Evolutionary conservation across 2,888 invertebrate species (phyloP), one percentile per base, ranked within the genome.

Genomic region (Dendrolimus houi): DNA sequence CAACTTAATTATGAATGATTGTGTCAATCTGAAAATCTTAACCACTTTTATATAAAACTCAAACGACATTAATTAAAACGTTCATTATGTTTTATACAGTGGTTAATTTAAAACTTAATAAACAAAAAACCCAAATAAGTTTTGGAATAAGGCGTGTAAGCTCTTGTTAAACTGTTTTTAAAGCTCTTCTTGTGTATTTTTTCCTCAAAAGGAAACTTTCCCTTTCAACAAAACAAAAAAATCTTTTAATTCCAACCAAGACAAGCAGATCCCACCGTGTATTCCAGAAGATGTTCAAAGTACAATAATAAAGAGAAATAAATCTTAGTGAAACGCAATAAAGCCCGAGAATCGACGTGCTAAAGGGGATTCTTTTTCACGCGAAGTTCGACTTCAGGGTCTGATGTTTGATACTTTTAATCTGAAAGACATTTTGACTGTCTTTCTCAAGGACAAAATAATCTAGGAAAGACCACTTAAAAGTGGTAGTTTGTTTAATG

Each of bases 321-420:
- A 68, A 68, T 65, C 59, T 59, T 41, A 52, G 57, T 54, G 53
- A 59, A 66, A 62, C 68, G 64, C 66, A 58, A 59, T 64, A 62
- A 59, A 66, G 62, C 68, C 63, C 66, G 59, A 59, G 64, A 62
- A 60, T 63, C 42, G 62, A 63, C 67, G 47, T 47, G 47, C 8
- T 47, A 47, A 47, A 47, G 9, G 47, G 47, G 29, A 29, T 47
- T 12, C 52, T 56, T 52, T 52, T 53, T 13, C 41, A 52, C 17
- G 64, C 63, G 67, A 74, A 74, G 73, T 74, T 72, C 69, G 66
- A 70, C 69, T 72, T 78, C 85, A 82, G 85, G 79, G 86, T 83
- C 82, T 81, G 83, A 80, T 10, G 47, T 47, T 47, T 47, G 47
- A 10, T 47, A 10, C 47, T 47, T 47, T 47, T 47, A 47, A 47